Evolutionary conservation across 2,113 vertebrate species (phyloP).

Genomic region (Podarcis muralis): DNA sequence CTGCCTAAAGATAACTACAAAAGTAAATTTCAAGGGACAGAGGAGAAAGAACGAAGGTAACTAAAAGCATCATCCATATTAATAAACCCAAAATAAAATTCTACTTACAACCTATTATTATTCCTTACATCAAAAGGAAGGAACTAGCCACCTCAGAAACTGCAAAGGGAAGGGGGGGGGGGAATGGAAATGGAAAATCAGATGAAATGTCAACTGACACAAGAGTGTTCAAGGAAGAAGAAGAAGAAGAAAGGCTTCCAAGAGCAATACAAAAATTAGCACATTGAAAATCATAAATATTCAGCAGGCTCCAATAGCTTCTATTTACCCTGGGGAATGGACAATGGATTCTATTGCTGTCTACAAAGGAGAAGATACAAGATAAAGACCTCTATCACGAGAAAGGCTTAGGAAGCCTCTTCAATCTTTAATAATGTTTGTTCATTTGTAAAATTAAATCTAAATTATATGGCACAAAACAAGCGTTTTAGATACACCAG

Average conservation of each 20-base stretch:
- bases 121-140: slow-evolving; percentile 57
- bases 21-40: slow-evolving; percentile 55
- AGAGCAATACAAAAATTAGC: background rate
- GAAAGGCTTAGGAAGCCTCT: background rate
- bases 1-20: slow-evolving; percentile 49
- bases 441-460: background rate
- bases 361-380: background rate
- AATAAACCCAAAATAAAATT: slow-evolving; percentile 58
- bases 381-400: background rate
- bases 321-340: background rate
- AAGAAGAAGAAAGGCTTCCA: slow-evolving; percentile 29
- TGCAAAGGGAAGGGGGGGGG: background rate
- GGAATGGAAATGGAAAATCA: slow-evolving; percentile 51
- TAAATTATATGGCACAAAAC: background rate
- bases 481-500: too few relatives aligned
- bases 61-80: slow-evolving; percentile 57
- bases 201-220: slow-evolving; percentile 40
- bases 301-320: background rate
- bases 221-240: slow-evolving; percentile 31
- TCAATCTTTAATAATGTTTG: background rate
- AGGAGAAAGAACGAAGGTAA: slow-evolving; percentile 16
- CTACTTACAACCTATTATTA: slow-evolving; percentile 46
- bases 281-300: slow-evolving; percentile 12
- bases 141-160: slow-evolving; percentile 34
- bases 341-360: background rate